phyloP scores from a whole-genome alignment of 2,888 invertebrate species.

The Sipha maydis region DNA sequence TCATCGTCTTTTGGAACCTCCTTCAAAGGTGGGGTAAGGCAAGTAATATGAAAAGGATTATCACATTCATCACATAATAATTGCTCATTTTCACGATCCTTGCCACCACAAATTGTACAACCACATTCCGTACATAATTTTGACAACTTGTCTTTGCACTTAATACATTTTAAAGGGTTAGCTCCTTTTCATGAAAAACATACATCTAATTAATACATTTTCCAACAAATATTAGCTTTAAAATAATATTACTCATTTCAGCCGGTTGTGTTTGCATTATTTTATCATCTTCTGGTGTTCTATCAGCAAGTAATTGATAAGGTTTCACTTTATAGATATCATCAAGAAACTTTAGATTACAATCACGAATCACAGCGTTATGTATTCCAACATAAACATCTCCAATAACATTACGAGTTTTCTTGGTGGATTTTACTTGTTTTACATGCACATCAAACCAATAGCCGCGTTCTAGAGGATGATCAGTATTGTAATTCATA shows the following conservation, averaged over 20 bases:
- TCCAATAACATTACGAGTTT: conserved; percentile 70
- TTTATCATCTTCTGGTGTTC: conserved; percentile 68
- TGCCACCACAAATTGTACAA: conserved; percentile 79
- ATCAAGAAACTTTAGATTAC: conserved; percentile 72
- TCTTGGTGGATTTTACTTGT: conserved; percentile 69
- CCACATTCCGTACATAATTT: conserved; percentile 79
- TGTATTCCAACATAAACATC: conserved; percentile 73
- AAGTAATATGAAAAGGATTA: conserved; percentile 77
- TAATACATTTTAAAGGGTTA: conserved; percentile 71
- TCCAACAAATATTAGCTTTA: neutral
- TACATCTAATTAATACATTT: neutral
- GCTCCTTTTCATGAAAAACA: conserved; percentile 42
- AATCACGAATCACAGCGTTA: conserved; percentile 63
- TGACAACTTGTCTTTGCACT: conserved; percentile 75
- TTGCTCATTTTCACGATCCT: conserved; percentile 77
- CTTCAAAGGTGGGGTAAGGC: conserved; percentile 77
- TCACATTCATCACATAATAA: conserved; percentile 87
- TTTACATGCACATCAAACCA: conserved; percentile 76
- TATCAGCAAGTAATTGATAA: conserved; percentile 69
- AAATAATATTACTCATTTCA: conserved; percentile 56
- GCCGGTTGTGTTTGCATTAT: conserved; percentile 63
- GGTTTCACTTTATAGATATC: conserved; percentile 77
- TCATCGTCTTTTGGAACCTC: conserved; percentile 75
- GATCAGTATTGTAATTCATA: conserved; percentile 80
- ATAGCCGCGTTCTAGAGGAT: conserved; percentile 75